Conservation (phyloP, 2,888 invertebrate species). For the Hirtodrosophila cameraria region DNA sequence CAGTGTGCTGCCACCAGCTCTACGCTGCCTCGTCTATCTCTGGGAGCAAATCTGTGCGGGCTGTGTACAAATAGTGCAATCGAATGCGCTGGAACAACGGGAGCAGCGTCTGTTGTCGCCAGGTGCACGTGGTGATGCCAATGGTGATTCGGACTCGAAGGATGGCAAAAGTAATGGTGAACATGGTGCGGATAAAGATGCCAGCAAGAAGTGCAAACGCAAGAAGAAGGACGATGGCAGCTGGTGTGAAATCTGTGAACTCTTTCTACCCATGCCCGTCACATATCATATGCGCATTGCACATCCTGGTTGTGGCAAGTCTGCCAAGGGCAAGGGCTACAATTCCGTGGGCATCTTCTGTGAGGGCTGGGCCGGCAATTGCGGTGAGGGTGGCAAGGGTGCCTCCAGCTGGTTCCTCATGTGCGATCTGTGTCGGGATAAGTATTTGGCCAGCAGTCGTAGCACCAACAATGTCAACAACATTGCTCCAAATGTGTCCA, state of each 20-base stretch:
- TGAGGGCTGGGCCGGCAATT: conserved; percentile 94
- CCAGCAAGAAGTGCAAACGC: conserved; percentile 77
- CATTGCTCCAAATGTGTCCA: conserved; percentile 77
- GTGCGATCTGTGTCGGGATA: conserved; percentile 95
- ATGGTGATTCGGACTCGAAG: conserved; percentile 17
- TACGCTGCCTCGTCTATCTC: conserved; percentile 93
- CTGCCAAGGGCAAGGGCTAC: conserved; percentile 94
- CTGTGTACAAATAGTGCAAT: conserved; percentile 87
- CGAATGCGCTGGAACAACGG: conserved; percentile 80
- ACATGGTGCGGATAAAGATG: conserved; percentile 75
- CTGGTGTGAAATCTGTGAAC: conserved; percentile 94
- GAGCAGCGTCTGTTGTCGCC: conserved; percentile 75
- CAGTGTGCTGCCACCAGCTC: conserved; percentile 92
- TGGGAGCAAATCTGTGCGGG: conserved; percentile 94
- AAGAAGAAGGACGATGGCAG: conserved; percentile 84
- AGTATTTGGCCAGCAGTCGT: conserved; percentile 85
- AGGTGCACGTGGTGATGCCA: conserved; percentile 46
- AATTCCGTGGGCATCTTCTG: conserved; percentile 95
- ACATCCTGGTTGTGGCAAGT: conserved; percentile 96
- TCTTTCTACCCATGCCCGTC: conserved; percentile 89
- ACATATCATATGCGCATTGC: conserved; percentile 95
- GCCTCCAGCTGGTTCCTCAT: conserved; percentile 94
- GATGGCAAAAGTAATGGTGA: conserved; percentile 17
- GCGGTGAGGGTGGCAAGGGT: conserved; percentile 93
- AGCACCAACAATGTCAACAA: conserved; percentile 82